phyloP scores from a whole-genome alignment of 2,888 invertebrate species.

The Sphaeridia pumilis region DNA sequence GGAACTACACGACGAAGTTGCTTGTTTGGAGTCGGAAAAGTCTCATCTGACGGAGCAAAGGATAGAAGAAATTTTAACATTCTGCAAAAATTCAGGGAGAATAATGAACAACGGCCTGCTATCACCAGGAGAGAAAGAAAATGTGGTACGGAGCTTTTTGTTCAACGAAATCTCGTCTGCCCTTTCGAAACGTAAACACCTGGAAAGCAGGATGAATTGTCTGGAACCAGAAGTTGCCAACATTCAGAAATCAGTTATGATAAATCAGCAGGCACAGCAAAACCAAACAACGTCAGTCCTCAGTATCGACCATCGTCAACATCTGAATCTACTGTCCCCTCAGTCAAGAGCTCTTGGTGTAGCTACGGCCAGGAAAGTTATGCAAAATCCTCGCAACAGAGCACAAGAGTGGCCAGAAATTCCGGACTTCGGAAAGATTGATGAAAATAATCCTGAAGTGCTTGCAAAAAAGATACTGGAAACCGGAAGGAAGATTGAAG shows the following conservation, averaged over 20 bases:
- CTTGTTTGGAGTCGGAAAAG: slow-evolving; percentile 63
- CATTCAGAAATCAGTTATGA: slow-evolving; percentile 55
- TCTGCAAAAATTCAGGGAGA: slow-evolving; percentile 45
- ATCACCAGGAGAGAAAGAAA: slow-evolving; percentile 39
- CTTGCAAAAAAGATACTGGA: slow-evolving; percentile 80
- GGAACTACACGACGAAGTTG: slow-evolving; percentile 64
- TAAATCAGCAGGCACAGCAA: slow-evolving; percentile 45
- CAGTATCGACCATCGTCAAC: slow-evolving; percentile 21
- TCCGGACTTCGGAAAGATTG: slow-evolving; percentile 77
- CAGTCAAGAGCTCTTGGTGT: slow-evolving; percentile 19
- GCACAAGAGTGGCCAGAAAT: slow-evolving; percentile 88
- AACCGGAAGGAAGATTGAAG: slow-evolving; percentile 78
- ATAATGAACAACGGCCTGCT: slow-evolving; percentile 35
- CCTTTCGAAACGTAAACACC: slow-evolving; percentile 66
- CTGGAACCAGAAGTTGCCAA: slow-evolving; percentile 65
- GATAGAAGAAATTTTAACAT: slow-evolving; percentile 59
- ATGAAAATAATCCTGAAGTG: slow-evolving; percentile 82
- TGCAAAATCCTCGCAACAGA: slow-evolving; percentile 51
- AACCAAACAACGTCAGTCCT: not conserved
- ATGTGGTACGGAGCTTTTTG: slow-evolving; percentile 24
- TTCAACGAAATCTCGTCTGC: slow-evolving; percentile 71
- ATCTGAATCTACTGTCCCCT: slow-evolving; percentile 17
- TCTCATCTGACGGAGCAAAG: slow-evolving; percentile 57
- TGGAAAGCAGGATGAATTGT: slow-evolving; percentile 63
- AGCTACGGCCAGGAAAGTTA: slow-evolving; percentile 23